Base-by-base conservation (phyloP, 2,797 vertebrate species). In the Pipistrellus pipistrellus region DNA sequence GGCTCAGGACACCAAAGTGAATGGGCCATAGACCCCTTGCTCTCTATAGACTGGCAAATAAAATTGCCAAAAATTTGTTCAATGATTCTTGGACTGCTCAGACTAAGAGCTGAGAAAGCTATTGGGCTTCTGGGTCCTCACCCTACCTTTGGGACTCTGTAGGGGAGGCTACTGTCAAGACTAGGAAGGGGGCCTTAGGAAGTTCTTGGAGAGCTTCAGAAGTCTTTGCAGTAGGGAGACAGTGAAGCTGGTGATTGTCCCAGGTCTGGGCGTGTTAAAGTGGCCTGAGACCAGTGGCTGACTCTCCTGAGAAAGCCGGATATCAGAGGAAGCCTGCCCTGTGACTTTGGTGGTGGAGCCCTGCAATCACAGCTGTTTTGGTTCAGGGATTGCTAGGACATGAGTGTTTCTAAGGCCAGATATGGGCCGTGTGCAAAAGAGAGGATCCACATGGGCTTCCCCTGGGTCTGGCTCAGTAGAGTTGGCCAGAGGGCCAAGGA, bases 21-120 rank as follows among this genome's bases (percentile, higher is more conserved):
- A 83, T 72, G 48, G 20, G 20, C 44, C 71, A 27, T 9, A 78
- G 51, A 59, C 5, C n/a, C 68, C 15, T 51, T 51, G 18, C 44
- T 73, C 25, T 66, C 46, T 20, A 9, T 32, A 84, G 68, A 83
- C 2, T 57, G n/a, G 55, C 14, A 25, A 57, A 94, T 46, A 48
- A 78, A 86, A 91, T 66, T 88, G 76, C 66, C 38, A 86, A 83
- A 75, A 93, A 88, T 57, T 64, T 81, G 12, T 38, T 44, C 57
- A 57, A 0, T 80, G 80, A 55, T 78, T 86, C 75, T 86, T 92
- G 46, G 72, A 48, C 38, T 38, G 15, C 30, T 90, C 80, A 88
- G 48, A 20, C 15, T 25, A 62, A 62, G 57, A 62, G 25, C 25
- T 30, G 27, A 72, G 35, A 85, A 17, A 64, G 13, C 13, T 91